phyloP scores from a whole-genome alignment of 1,140 invertebrate species.

The Chymomyza costata region DNA sequence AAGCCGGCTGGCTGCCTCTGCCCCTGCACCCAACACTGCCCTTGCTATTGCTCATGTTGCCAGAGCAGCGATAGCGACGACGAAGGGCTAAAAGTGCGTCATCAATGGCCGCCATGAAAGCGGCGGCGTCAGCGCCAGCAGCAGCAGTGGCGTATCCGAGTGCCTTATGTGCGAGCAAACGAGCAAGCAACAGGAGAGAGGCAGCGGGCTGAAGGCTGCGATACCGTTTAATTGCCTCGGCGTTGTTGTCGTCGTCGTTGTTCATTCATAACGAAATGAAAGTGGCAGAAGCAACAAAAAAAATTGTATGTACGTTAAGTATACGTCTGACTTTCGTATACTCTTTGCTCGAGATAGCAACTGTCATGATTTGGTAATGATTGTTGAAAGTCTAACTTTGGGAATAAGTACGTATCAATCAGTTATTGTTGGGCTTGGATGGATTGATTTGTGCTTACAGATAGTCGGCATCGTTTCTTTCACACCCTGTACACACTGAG shows the following conservation, averaged over 20 bases:
- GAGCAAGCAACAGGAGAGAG: neutral
- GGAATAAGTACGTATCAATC: too few relatives aligned
- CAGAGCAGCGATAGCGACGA: constrained; percentile 48
- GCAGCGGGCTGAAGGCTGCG: constrained; percentile 19
- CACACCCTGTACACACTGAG: too few relatives aligned
- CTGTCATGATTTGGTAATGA: too few relatives aligned
- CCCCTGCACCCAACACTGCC: too few relatives aligned
- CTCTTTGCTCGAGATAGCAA: too few relatives aligned
- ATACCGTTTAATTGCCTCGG: constrained; percentile 52
- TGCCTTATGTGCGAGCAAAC: constrained; percentile 20
- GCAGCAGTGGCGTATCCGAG: constrained; percentile 38
- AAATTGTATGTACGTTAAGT: neutral
- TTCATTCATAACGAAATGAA: constrained; percentile 62
- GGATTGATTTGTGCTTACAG: too few relatives aligned
- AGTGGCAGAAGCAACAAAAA: constrained; percentile 2
- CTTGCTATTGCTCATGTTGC: neutral
- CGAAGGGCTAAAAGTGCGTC: constrained; percentile 74
- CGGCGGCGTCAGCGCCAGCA: constrained; percentile 27
- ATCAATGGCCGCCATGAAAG: constrained; percentile 68
- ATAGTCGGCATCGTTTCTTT: too few relatives aligned
- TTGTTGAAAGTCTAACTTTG: too few relatives aligned
- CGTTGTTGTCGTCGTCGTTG: constrained; percentile 18
- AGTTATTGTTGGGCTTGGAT: too few relatives aligned
- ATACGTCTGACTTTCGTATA: too few relatives aligned
- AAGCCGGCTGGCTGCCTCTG: constrained; percentile 38